phyloP scores from a whole-genome alignment of 92 coral and sea anemone species.

The Porites divaricata region DNA sequence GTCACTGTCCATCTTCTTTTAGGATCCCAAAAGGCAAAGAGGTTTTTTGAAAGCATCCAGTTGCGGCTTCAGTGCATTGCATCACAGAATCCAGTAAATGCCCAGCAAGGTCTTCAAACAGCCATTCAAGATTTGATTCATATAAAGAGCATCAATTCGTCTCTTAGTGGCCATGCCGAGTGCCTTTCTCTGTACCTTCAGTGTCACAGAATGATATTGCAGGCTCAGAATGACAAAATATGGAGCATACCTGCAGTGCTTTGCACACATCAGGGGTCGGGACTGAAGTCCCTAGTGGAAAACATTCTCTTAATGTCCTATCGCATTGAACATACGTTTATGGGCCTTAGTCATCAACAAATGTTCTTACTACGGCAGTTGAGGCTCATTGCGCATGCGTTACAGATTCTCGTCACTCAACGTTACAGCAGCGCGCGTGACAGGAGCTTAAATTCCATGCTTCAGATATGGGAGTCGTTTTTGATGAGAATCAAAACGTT shows the following conservation, averaged over 20 bases:
- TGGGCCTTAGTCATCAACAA: slow-evolving; percentile 84
- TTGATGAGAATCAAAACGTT: slow-evolving; percentile 85
- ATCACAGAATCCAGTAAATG: slow-evolving; percentile 54
- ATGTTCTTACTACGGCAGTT: slow-evolving; percentile 79
- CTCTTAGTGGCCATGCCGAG: slow-evolving; percentile 74
- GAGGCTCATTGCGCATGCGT: slow-evolving; percentile 85
- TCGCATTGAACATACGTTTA: slow-evolving; percentile 81
- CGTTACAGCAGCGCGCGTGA: slow-evolving; percentile 72
- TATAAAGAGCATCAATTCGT: slow-evolving; percentile 71
- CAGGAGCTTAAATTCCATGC: slow-evolving; percentile 76
- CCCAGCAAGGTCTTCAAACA: slow-evolving; percentile 68
- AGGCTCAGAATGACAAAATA: slow-evolving; percentile 82
- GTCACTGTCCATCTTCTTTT: background rate
- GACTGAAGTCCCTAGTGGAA: slow-evolving; percentile 72
- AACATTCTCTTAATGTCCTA: slow-evolving; percentile 82
- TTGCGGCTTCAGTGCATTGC: slow-evolving; percentile 53
- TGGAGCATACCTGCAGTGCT: slow-evolving; percentile 89
- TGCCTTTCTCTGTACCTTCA: slow-evolving; percentile 85
- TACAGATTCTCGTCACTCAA: slow-evolving; percentile 82
- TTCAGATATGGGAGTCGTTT: slow-evolving; percentile 91
- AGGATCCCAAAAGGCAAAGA: slow-evolving; percentile 52
- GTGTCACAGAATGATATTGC: slow-evolving; percentile 78
- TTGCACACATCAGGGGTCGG: slow-evolving; percentile 83
- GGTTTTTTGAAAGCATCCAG: slow-evolving; percentile 72
- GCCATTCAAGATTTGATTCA: slow-evolving; percentile 87